Percentiles rank a stretch among this genome's conserved stretches.
Conservation (phyloP, 1,140 invertebrate species). For the Proales similis region DNA sequence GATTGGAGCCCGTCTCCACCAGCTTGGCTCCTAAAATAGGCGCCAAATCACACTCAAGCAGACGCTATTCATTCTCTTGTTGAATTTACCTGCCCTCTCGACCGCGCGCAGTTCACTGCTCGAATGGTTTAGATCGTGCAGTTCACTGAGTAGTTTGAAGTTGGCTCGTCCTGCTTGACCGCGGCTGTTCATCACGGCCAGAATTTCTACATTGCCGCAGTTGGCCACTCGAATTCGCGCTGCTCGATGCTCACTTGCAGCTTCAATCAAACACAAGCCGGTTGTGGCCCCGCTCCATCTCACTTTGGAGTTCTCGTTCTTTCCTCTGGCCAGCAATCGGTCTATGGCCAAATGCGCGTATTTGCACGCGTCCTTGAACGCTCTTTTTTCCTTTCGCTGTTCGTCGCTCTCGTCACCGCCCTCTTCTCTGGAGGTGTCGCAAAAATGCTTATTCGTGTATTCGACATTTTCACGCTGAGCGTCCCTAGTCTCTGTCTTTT, state of each 20-base stretch:
- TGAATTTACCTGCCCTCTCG: slow-evolving; percentile 6
- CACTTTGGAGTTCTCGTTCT: slow-evolving; percentile 11
- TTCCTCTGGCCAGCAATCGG: slow-evolving; percentile 17
- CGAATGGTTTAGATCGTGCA: slow-evolving; percentile 18
- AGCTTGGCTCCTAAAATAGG: slow-evolving; percentile 7
- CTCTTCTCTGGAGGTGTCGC: not conserved
- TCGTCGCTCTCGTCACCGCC: not conserved
- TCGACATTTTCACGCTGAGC: not conserved
- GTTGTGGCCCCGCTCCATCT: slow-evolving; percentile 28
- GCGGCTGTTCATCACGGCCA: slow-evolving; percentile 15
- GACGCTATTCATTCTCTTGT: not conserved
- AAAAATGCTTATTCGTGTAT: not conserved
- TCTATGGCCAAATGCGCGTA: slow-evolving; percentile 23
- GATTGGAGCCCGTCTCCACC: not conserved
- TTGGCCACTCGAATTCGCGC: slow-evolving; percentile 28
- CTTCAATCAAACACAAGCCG: slow-evolving; percentile 12
- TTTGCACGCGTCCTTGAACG: not conserved
- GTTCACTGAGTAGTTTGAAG: slow-evolving; percentile 2
- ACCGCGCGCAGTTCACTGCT: not conserved
- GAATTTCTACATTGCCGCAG: slow-evolving; percentile 37
- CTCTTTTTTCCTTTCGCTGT: not conserved
- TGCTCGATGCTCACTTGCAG: not conserved
- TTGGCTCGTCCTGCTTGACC: not conserved
- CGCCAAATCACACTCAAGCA: not conserved
- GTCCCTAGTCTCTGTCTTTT: slow-evolving; percentile 26